Evolutionary conservation across 37 sponge, comb jelly and placozoan genomes (phyloP), one percentile per base, ranked within the genome.

Genomic region (Agelas oroides): DNA sequence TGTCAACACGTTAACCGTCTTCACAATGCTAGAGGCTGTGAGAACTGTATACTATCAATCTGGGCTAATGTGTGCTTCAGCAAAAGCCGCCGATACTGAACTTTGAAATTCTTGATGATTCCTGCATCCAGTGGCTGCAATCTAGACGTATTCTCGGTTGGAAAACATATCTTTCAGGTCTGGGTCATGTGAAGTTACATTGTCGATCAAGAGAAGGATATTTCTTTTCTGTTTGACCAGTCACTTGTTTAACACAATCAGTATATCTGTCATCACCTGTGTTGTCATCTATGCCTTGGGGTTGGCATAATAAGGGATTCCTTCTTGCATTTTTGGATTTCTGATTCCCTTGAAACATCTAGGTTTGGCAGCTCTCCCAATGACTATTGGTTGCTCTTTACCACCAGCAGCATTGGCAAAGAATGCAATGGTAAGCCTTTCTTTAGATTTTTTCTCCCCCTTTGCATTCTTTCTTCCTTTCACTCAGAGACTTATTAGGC

Each of bases 101-200:
- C 69, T 54, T 78, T 80, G 55, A 63, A 64, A 80, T 27, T 65
- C 53, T 68, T 31, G 55, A 80, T 73, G 18, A 92, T 73, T 37
- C 91, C 86, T 35, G 81, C 79, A 76, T 91, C 91, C 19, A 91
- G 78, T 62, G 87, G 86, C 71, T 91, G 91, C 28, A 91, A 35
- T 80, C 28, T 53, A 25, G 93, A 87, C 5, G 93, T 88, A 38
- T 81, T 88, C n/a, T n/a, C n/a, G n/a, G n/a, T n/a, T n/a, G n/a
- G n/a, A n/a, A n/a, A n/a, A n/a, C n/a, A n/a, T n/a, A n/a, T n/a
- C n/a, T n/a, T n/a, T n/a, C 12, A 68, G 54, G 13, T 80, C 80
- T 40, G 55, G 70, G 53, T 69, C 58, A 67, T 80, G 80, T 17
- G 58, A 80, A 15, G 58, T 58, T 19, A 37, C 69, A 54, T 80